Conservation (phyloP, 2,113 vertebrate species). For the Myxocyprinus asiaticus region DNA sequence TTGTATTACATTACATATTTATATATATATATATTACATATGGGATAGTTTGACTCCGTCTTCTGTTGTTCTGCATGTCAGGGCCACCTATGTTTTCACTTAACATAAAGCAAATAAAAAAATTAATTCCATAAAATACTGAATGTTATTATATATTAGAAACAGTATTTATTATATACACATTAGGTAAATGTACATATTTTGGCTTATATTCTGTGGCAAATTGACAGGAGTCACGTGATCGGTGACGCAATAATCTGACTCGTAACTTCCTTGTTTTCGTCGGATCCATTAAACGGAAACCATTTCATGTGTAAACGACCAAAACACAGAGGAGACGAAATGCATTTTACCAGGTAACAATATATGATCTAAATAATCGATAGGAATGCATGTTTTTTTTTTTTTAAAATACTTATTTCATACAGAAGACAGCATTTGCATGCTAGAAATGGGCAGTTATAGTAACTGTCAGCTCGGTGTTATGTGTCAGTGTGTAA, state of each 20-base stretch:
- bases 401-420: not conserved
- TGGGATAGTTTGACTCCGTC: too few species aligned
- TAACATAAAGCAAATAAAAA: too few species aligned
- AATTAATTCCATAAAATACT: too few species aligned
- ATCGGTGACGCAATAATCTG: conserved; percentile 32
- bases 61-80: too few species aligned
- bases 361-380: not conserved
- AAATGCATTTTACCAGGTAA: conserved; percentile 31
- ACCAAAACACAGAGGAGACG: conserved; percentile 11
- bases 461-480: not conserved
- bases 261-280: conserved; percentile 28
- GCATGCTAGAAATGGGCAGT: not conserved
- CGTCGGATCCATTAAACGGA: conserved; percentile 26
- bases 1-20: too few species aligned
- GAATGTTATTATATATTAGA: too few species aligned
- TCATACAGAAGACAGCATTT: not conserved
- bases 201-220: too few species aligned
- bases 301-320: conserved; percentile 17
- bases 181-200: too few species aligned
- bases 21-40: too few species aligned
- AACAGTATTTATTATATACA: too few species aligned
- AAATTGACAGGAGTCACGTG: conserved; percentile 42
- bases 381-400: not conserved
- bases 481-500: conserved; percentile 8
- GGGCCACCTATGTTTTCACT: too few species aligned